A percentile compares a stretch with the other conserved stretches of the same genome.
Conservation (phyloP, 2,797 vertebrate genomes). For the Pseudopleuronectes americanus region DNA sequence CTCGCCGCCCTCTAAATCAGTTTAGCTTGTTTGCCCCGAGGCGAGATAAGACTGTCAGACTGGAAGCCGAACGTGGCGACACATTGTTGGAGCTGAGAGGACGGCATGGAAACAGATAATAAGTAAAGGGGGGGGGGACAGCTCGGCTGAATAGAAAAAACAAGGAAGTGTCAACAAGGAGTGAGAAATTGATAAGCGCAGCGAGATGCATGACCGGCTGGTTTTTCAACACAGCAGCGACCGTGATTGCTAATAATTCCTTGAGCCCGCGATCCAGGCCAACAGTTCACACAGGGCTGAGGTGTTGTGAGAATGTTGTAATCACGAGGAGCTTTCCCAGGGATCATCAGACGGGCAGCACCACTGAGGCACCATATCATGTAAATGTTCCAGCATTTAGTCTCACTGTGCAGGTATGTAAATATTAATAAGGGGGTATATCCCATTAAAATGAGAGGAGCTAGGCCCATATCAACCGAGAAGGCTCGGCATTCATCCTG, state of each 20-base stretch:
- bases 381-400: constrained; percentile 43
- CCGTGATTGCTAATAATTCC: constrained; percentile 21
- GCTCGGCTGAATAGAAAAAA: constrained; percentile 28
- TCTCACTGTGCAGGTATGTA: constrained; percentile 31
- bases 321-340: constrained; percentile 31
- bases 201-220: constrained; percentile 31
- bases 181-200: constrained; percentile 27
- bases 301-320: constrained; percentile 28
- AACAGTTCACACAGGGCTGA: constrained; percentile 27
- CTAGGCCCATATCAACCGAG: constrained; percentile 8
- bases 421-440: constrained; percentile 35
- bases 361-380: constrained; percentile 29
- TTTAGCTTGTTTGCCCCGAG: constrained; percentile 58
- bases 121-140: constrained; percentile 49
- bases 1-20: constrained; percentile 58
- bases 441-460: constrained; percentile 24
- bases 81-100: constrained; percentile 63
- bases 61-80: constrained; percentile 66
- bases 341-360: constrained; percentile 39
- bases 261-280: constrained; percentile 28
- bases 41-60: constrained; percentile 68
- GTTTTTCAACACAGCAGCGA: constrained; percentile 23
- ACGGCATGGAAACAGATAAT: constrained; percentile 65
- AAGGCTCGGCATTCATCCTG: no score
- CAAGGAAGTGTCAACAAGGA: constrained; percentile 46